Evolutionary conservation across 2,113 vertebrate genomes (phyloP).

Genomic region (Vulpes ferrilata): DNA sequence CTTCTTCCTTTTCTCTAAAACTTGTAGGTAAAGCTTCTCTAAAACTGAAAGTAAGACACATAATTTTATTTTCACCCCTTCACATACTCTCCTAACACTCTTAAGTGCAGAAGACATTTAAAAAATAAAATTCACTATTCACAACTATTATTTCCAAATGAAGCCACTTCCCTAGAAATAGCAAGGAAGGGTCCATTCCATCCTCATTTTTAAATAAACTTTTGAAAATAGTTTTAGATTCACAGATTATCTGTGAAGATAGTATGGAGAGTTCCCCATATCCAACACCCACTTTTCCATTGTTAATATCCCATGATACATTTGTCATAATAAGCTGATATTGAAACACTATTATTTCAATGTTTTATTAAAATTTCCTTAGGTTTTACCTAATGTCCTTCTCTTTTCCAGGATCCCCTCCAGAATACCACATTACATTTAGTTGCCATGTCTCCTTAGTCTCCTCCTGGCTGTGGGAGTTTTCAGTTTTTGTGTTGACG

Average conservation of each 20-base stretch:
- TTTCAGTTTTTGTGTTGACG: conserved; percentile 7
- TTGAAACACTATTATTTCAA: not conserved
- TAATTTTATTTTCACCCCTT: conserved; percentile 20
- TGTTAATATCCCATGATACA: not conserved
- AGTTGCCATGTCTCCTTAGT: not conserved
- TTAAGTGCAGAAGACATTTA: not conserved
- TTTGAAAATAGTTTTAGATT: conserved; percentile 46
- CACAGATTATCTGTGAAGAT: not conserved
- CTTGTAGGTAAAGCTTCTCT: not conserved
- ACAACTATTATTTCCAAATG: conserved; percentile 23
- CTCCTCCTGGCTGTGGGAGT: not conserved
- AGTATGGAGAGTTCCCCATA: not conserved
- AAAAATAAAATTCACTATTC: conserved; percentile 27
- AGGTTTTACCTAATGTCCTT: not conserved
- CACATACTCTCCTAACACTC: not conserved
- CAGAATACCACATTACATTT: not conserved
- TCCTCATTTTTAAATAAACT: conserved; percentile 41
- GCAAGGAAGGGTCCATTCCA: not conserved
- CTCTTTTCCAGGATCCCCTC: not conserved
- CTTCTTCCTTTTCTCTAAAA: not conserved
- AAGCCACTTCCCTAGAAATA: not conserved
- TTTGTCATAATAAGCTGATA: not conserved
- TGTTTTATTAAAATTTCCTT: not conserved
- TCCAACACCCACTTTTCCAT: not conserved
- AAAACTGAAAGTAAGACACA: not conserved